Percentiles rank a stretch among this genome's conserved stretches.
Conservation (phyloP, 2,113 vertebrate genomes). For the Carettochelys insculpta region DNA sequence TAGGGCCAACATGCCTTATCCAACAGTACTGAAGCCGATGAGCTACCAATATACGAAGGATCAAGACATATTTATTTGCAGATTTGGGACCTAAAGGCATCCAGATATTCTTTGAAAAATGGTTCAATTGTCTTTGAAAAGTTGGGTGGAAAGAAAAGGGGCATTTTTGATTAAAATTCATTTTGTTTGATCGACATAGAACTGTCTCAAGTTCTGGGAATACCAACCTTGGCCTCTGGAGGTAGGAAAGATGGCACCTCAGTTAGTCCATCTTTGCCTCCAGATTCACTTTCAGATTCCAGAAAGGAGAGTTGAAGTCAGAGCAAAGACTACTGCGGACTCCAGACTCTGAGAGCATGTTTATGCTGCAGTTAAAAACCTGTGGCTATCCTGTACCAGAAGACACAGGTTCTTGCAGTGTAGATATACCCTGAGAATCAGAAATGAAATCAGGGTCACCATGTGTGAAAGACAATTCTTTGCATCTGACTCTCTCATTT, state of each 20-base stretch:
- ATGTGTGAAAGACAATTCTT: slow-evolving; percentile 44
- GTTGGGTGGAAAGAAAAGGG: not conserved
- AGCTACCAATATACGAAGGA: accelerated
- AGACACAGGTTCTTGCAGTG: too few species aligned
- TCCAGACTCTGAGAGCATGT: not conserved
- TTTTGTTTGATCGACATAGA: not conserved
- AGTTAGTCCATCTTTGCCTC: not conserved
- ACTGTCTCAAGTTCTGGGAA: not conserved
- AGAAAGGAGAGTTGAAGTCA: not conserved
- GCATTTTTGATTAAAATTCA: not conserved
- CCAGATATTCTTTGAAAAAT: not conserved
- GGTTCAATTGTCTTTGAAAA: not conserved
- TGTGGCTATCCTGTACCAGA: too few species aligned
- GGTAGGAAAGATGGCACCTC: not conserved
- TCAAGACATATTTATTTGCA: not conserved
- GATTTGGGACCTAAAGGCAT: not conserved
- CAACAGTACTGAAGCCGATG: not conserved
- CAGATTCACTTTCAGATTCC: not conserved
- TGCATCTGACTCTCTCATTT: slow-evolving; percentile 36
- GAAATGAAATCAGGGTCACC: not conserved
- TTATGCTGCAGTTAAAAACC: too few species aligned
- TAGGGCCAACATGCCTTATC: not conserved
- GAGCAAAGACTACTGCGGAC: not conserved
- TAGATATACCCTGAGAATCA: not conserved
- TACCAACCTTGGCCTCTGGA: not conserved